Evolutionary conservation across 2,888 invertebrate species (phyloP), one percentile per base, ranked within the genome.

Genomic region (Vanessa cardui): DNA sequence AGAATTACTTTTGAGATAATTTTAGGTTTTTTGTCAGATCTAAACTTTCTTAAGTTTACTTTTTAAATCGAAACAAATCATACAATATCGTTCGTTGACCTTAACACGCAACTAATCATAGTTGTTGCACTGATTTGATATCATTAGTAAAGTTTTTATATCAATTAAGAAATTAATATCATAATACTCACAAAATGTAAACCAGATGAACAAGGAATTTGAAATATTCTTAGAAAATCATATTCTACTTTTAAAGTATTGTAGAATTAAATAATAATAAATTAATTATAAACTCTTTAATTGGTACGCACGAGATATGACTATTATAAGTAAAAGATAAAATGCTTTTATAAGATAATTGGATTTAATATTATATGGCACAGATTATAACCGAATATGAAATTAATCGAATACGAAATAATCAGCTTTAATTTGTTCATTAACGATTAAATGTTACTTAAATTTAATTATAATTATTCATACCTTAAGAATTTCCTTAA

Each of bases 31-130:
- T 39, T 39, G 18, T 18, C 49, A 6, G 9, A 8, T 49, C 18
- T 49, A 49, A 49, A 49, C 49, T 49, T 49, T 52, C 15, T 21
- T 16, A 52, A 2, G 26, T 21, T 56, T 56, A 21, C n/a, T 33
- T 33, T 33, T 33, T 33, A 20, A 18, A 56, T 18, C 18, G 26
- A 33, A 56, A 56, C 18, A 56, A 33, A 9, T 64, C 59, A 44
- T 8, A 12, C 20, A 52, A 63, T 68, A 64, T 60, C 63, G 68
- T 59, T 58, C 63, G 47, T 64, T 64, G 59, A 68, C 59, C 63
- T 68, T 66, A 66, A 21, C 60, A 60, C 47, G 45, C 16, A 16
- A 61, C 45, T 56, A 46, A 49, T 26, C 5, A 39, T 20, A 39
- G 39, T 39, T 39, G 20, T 3, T 59, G 45, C 21, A 59, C 44